These are phyloP conservation scores for Watsonalla cultraria DNA, from an alignment of 2,888 invertebrate species.

Conservation along the genomic window DNA sequence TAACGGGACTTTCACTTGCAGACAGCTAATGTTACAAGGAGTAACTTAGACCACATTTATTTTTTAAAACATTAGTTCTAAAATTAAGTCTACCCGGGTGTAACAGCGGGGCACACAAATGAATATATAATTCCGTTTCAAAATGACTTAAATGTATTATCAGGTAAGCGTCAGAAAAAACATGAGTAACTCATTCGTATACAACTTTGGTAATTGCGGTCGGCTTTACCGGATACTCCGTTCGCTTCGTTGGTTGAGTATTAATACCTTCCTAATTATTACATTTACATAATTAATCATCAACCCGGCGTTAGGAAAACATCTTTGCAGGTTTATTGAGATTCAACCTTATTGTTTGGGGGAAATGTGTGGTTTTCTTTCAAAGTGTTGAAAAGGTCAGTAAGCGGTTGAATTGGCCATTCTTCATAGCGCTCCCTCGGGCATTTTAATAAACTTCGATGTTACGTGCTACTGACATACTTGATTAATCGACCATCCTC, in stretches of 20 bases:
- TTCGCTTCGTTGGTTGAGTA: neutral
- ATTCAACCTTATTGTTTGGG: neutral
- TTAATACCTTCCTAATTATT: neutral
- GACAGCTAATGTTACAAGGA: too few species aligned
- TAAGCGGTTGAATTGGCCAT: slow-evolving; percentile 1
- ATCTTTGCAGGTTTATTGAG: neutral
- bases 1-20: too few species aligned
- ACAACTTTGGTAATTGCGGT: neutral
- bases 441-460: slow-evolving; percentile 1
- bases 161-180: neutral
- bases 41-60: too few species aligned
- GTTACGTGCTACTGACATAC: neutral
- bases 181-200: neutral
- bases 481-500: neutral
- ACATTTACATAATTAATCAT: neutral
- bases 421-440: neutral
- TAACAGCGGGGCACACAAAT: too few species aligned
- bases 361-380: neutral
- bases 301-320: neutral
- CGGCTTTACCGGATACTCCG: neutral
- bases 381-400: neutral
- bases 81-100: too few species aligned
- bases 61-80: too few species aligned
- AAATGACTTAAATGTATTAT: neutral
- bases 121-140: too few species aligned